These are phyloP conservation scores for Typhlomys cinereus DNA, from an alignment of 2,113 vertebrate species.

Conservation along the genomic window DNA sequence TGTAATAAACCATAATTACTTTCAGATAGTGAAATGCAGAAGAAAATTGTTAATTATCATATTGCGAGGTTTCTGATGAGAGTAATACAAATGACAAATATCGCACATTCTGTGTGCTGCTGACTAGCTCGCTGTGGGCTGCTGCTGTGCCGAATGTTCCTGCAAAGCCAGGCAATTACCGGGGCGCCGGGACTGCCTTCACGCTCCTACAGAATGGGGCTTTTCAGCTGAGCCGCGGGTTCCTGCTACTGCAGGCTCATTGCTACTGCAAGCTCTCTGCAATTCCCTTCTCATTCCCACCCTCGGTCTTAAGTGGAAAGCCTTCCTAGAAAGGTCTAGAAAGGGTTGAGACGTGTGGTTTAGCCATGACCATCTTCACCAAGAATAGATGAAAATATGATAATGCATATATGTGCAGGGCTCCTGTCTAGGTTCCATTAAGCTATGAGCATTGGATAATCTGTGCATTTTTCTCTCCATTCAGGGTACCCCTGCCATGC, in stretches of 20 bases:
- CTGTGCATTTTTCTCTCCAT: not conserved
- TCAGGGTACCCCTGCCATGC: conserved; percentile 95
- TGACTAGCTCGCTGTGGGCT: not conserved
- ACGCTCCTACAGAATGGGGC: not conserved
- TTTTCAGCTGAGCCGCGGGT: not conserved
- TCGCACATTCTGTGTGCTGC: not conserved
- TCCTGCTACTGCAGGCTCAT: not conserved
- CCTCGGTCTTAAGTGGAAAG: not conserved
- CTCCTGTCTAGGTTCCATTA: conserved; percentile 29
- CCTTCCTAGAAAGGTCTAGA: not conserved
- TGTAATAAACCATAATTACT: conserved; percentile 78
- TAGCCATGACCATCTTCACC: not conserved
- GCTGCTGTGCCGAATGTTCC: not conserved
- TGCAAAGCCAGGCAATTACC: conserved; percentile 35
- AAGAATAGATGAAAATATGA: conserved; percentile 32
- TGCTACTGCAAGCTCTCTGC: not conserved
- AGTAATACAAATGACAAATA: conserved; percentile 72
- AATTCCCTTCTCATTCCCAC: conserved; percentile 45
- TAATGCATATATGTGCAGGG: not conserved
- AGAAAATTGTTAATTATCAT: conserved; percentile 79
- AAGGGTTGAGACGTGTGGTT: not conserved
- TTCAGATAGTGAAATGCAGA: conserved; percentile 79
- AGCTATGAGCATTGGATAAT: not conserved
- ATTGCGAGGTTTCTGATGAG: conserved; percentile 73
- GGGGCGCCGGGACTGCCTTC: accelerated